Base-by-base conservation (phyloP, 1,140 invertebrate species). In the Mamestra configurata region DNA sequence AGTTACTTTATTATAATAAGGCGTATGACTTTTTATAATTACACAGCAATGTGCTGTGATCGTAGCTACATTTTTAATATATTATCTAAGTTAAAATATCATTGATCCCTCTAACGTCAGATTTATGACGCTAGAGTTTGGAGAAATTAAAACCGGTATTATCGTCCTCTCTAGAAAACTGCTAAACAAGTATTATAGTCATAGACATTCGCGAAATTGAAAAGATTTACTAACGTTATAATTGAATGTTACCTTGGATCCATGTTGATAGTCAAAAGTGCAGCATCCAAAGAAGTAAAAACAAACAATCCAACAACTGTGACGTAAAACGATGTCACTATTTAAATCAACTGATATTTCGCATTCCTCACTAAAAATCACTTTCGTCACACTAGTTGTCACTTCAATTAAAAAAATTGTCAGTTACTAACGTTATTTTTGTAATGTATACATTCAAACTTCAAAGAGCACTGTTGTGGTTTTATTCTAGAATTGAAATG, bases 221-320 rank as follows among this genome's bases (percentile, higher is more conserved):
- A 31, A 24, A 24, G 37, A 59, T 13, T 37, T 57, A 57, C 13
- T 3, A 24, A 10, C 35, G 35, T 18, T 24, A 11, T 53, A 51
- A 8, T 15, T 59, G 1, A 13, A 37, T 18, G 40, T 85, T 86
- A 86, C 84, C 84, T 86, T 70, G 66, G 22, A 80, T 43, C 84
- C 84, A 86, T 86, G 51, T n/a, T 86, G 55, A 73, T 31, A 20
- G 59, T 37, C 49, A 51, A 61, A 46, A 49, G 35, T 59, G 18
- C 31, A 71, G 37, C 61, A 77, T 80, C 75, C 75, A 40, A 78
- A 77, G 7, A 4, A 57, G 11, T 70, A 24, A 75, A 76, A 53
- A 46, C 59, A n/a, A 64, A 66, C 6, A 57, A 77, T 76, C 24
- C 55, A 77, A 66, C 13, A 5, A 35, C 15, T 13, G 4, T 57